Evolutionary conservation across 2,797 vertebrate species (phyloP).

Genomic region (Pristis pectinata): DNA sequence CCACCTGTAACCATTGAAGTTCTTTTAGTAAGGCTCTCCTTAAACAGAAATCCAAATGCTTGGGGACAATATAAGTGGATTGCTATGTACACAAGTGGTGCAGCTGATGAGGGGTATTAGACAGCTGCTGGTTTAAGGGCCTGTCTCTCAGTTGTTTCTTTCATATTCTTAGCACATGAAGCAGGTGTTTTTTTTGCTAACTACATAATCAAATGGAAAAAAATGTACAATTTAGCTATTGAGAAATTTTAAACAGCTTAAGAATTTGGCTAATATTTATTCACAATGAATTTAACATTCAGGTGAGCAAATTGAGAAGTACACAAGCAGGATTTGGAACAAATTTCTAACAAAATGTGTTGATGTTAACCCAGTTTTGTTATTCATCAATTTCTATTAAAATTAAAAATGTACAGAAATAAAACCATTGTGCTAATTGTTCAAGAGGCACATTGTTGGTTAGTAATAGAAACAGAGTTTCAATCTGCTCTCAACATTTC

Average conservation of each 20-base stretch:
- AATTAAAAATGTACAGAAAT: too few species aligned
- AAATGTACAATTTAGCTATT: too few species aligned
- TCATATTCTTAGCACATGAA: not conserved
- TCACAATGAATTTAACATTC: not conserved
- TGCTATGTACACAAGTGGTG: not conserved
- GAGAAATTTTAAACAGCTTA: too few species aligned
- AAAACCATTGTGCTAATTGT: too few species aligned
- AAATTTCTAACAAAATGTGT: too few species aligned
- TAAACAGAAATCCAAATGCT: not conserved
- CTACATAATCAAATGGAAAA: not conserved
- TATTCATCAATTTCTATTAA: too few species aligned
- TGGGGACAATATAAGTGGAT: not conserved
- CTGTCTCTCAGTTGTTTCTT: not conserved
- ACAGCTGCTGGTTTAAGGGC: too few species aligned
- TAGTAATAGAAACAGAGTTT: too few species aligned
- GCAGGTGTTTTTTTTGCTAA: not conserved
- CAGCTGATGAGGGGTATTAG: not conserved
- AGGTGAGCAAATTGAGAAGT: not conserved
- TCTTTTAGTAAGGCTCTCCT: not conserved
- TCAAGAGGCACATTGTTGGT: too few species aligned
- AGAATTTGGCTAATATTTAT: not conserved
- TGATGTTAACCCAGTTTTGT: not conserved
- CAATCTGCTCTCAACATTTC: too few species aligned
- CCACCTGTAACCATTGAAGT: not conserved
- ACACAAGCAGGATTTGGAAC: not conserved